A percentile compares a stretch with the other conserved stretches of the same genome.
phyloP scores from a whole-genome alignment of 2,113 vertebrate genomes.

The Pithys albifrons region DNA sequence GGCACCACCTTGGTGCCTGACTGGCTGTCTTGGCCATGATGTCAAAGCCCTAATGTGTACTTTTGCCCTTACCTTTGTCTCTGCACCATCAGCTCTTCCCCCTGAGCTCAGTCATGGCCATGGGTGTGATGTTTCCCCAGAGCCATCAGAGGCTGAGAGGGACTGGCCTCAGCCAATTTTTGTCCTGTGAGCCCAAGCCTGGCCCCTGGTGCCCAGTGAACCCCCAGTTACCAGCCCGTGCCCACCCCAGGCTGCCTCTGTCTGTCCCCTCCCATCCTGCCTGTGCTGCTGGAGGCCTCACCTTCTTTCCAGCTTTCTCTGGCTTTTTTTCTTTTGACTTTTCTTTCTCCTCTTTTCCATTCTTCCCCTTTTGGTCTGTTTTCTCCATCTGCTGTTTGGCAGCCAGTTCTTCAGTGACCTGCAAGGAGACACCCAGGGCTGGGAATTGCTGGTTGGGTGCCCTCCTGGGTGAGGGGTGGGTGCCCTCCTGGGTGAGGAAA shows the following conservation, averaged over 20 bases:
- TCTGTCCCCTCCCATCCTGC: neutral
- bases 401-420: constrained; percentile 84
- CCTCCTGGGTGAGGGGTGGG: neutral
- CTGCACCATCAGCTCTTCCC: neutral
- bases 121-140: neutral
- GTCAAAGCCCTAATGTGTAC: neutral
- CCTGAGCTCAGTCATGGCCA: neutral
- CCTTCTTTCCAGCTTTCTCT: constrained; percentile 47
- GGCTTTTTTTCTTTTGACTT: neutral
- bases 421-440: neutral
- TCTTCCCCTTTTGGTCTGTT: constrained; percentile 37
- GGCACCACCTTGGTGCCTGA: neutral
- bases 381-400: constrained; percentile 66
- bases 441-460: neutral
- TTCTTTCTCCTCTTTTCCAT: constrained; percentile 33
- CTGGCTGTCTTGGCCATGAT: neutral
- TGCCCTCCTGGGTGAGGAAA: neutral
- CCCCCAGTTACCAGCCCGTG: neutral
- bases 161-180: neutral
- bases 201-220: neutral
- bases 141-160: neutral
- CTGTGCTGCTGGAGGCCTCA: neutral
- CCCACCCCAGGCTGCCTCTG: neutral
- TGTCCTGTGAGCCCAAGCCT: neutral
- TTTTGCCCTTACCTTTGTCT: neutral